phyloP scores from a whole-genome alignment of 2,888 invertebrate genomes.

The Trimorus sp. region DNA sequence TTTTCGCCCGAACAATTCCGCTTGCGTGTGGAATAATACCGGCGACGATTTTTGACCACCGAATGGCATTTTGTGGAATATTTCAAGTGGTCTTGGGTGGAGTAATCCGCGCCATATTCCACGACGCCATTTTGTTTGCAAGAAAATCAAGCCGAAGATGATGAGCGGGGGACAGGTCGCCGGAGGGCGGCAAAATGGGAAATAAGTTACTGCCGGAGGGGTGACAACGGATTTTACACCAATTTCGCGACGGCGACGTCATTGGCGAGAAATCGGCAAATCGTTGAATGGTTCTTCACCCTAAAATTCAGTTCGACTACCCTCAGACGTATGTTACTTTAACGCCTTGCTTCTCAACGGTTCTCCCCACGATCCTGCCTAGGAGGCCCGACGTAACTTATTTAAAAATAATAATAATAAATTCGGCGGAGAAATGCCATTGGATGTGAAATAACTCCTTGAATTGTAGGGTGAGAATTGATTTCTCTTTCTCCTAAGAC shows the following conservation, averaged over 20 bases:
- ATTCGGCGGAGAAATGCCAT: too few relatives aligned
- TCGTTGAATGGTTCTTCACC: constrained; percentile 69
- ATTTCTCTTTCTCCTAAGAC: too few relatives aligned
- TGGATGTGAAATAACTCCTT: too few relatives aligned
- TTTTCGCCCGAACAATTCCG: too few relatives aligned
- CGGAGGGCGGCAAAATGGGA: constrained; percentile 78
- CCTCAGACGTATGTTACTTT: constrained; percentile 34
- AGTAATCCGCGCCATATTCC: constrained; percentile 52
- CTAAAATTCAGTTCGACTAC: constrained; percentile 59
- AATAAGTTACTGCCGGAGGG: constrained; percentile 80
- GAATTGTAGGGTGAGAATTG: too few relatives aligned
- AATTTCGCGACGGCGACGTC: constrained; percentile 79
- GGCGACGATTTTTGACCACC: too few relatives aligned
- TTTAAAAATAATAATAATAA: too few relatives aligned
- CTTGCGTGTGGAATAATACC: too few relatives aligned
- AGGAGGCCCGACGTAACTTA: too few relatives aligned
- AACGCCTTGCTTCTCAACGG: constrained; percentile 32
- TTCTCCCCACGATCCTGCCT: too few relatives aligned
- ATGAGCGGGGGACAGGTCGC: constrained; percentile 63
- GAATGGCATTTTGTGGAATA: not conserved
- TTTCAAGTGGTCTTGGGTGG: not conserved
- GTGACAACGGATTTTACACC: constrained; percentile 79
- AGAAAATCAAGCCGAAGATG: constrained; percentile 65
- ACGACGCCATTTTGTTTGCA: constrained; percentile 78
- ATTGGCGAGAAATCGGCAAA: constrained; percentile 81